Conservation (phyloP, 2,113 vertebrate species). For the Oncorhynchus gorbuscha region DNA sequence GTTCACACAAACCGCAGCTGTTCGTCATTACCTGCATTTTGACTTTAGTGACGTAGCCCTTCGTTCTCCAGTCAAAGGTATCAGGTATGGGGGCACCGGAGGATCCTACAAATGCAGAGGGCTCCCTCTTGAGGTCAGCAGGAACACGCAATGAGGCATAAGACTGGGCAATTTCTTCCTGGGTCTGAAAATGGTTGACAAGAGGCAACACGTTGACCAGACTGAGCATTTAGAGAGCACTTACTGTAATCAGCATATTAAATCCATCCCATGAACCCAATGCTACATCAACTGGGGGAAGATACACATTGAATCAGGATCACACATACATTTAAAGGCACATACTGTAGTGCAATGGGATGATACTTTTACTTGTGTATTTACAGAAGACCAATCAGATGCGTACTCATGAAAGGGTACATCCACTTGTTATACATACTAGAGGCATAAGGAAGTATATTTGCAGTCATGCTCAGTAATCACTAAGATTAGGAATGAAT, state of each 20-base stretch:
- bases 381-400: neutral
- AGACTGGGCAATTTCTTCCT: conserved; percentile 73
- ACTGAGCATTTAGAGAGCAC: neutral
- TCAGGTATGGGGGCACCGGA: conserved; percentile 55
- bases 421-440: neutral
- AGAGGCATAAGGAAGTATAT: neutral
- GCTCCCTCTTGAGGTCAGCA: conserved; percentile 31
- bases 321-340: neutral
- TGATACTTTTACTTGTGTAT: too few species aligned
- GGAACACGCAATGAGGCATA: conserved; percentile 68
- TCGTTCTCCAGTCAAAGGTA: conserved; percentile 80
- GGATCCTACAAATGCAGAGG: neutral
- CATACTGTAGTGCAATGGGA: neutral
- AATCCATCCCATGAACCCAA: neutral
- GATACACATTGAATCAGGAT: neutral
- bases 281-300: too few species aligned
- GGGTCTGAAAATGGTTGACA: conserved; percentile 48
- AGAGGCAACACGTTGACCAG: neutral
- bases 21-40: conserved; percentile 79
- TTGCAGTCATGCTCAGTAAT: neutral
- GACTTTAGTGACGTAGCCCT: conserved; percentile 79
- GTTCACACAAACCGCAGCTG: too few species aligned
- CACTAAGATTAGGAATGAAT: too few species aligned
- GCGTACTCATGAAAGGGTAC: neutral
- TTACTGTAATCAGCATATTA: neutral